These are phyloP conservation scores for Pseudomugil gertrudae DNA, from an alignment of 2,797 vertebrate genomes.

Conservation along the genomic window DNA sequence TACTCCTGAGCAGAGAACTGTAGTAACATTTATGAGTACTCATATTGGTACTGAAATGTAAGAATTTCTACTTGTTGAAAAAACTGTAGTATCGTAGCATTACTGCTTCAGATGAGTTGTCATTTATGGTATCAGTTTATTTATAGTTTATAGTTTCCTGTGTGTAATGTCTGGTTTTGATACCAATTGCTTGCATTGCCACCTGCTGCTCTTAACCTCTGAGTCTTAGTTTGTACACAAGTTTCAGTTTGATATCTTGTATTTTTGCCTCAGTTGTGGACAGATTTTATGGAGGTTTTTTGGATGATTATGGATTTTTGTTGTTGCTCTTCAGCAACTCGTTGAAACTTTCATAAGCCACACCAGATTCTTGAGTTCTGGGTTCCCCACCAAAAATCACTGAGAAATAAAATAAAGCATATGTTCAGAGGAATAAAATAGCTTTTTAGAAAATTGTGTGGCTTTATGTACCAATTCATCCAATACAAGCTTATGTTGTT, in stretches of 20 bases:
- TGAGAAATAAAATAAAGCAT: no score
- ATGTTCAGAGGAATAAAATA: no score
- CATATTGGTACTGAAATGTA: no score
- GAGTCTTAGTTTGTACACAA: not conserved
- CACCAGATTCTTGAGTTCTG: no score
- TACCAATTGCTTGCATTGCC: not conserved
- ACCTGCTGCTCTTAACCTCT: not conserved
- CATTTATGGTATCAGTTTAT: not conserved
- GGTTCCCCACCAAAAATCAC: no score
- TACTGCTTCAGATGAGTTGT: no score
- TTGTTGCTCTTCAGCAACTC: no score
- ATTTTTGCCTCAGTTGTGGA: not conserved
- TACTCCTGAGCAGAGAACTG: no score
- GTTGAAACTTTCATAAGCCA: no score
- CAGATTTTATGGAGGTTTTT: not conserved
- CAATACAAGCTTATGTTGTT: not conserved
- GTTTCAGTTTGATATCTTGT: not conserved
- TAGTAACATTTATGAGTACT: no score
- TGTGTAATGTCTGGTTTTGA: not conserved
- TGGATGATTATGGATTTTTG: not conserved
- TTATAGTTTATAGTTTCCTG: not conserved
- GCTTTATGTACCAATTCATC: not conserved
- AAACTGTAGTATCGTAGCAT: no score
- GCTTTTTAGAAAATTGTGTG: not conserved
- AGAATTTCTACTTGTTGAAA: no score